Evolutionary conservation across 2,113 vertebrate species (phyloP).

Genomic region (Bubalus kerabau): DNA sequence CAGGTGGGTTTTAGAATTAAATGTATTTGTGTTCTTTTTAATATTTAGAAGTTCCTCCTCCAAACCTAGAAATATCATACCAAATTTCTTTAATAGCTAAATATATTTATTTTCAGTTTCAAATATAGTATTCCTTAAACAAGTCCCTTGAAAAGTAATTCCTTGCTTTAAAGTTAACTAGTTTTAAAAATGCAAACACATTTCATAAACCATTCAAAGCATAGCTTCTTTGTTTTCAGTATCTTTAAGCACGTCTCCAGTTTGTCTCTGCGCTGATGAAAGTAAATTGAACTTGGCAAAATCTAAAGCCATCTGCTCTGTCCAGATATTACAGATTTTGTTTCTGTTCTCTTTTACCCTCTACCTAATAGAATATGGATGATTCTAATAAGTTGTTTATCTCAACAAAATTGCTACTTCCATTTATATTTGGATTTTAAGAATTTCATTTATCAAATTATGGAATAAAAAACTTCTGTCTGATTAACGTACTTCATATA

Average conservation of each 20-base stretch:
- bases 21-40: neutral
- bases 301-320: neutral
- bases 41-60: neutral
- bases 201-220: neutral
- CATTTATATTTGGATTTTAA: neutral
- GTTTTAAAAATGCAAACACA: neutral
- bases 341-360: neutral
- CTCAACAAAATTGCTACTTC: neutral
- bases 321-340: neutral
- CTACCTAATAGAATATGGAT: neutral
- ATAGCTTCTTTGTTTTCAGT: neutral
- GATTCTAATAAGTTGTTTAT: neutral
- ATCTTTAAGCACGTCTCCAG: neutral
- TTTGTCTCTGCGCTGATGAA: neutral
- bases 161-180: neutral
- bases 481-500: neutral
- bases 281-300: neutral
- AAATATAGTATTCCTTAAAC: neutral
- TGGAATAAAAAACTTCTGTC: neutral
- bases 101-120: constrained; percentile 21
- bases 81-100: neutral
- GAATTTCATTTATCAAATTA: constrained; percentile 12
- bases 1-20: constrained; percentile 82
- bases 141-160: neutral
- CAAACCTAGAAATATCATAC: neutral